Percentiles rank a stretch among this genome's conserved stretches.
Conservation (phyloP, 2,113 vertebrate species). For the Epinephelus moara region DNA sequence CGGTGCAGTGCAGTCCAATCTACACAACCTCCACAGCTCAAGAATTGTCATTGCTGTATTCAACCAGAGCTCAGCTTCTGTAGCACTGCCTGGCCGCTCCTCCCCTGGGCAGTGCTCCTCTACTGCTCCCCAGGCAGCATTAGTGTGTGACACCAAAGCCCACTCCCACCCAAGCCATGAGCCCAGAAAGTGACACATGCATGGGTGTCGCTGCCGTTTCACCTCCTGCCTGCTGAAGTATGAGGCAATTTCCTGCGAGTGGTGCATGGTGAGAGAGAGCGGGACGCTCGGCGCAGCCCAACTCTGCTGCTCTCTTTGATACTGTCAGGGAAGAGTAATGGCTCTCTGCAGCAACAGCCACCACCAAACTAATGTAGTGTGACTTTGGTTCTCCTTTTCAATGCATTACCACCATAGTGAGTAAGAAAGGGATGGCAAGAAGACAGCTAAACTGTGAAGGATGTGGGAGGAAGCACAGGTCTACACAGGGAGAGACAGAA, state of each 20-base stretch:
- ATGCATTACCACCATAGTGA: slow-evolving; percentile 76
- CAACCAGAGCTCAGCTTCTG: slow-evolving; percentile 63
- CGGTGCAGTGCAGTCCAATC: slow-evolving; percentile 73
- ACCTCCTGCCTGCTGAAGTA: slow-evolving; percentile 86
- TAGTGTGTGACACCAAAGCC: slow-evolving; percentile 80
- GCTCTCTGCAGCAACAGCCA: slow-evolving; percentile 78
- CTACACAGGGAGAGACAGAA: slow-evolving; percentile 38
- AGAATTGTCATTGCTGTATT: slow-evolving; percentile 28
- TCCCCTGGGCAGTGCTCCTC: slow-evolving; percentile 74
- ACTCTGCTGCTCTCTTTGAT: slow-evolving; percentile 81
- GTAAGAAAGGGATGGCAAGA: slow-evolving; percentile 65
- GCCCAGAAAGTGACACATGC: slow-evolving; percentile 83
- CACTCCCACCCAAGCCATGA: slow-evolving; percentile 81
- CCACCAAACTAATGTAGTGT: slow-evolving; percentile 84
- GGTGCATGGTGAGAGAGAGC: slow-evolving; percentile 74
- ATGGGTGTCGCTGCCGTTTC: slow-evolving; percentile 84
- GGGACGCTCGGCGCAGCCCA: slow-evolving; percentile 59
- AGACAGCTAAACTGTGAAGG: slow-evolving; percentile 56
- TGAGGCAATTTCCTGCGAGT: slow-evolving; percentile 86
- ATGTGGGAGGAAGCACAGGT: slow-evolving; percentile 34
- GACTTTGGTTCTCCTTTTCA: slow-evolving; percentile 82
- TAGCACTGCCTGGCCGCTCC: slow-evolving; percentile 81
- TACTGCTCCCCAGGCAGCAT: slow-evolving; percentile 80
- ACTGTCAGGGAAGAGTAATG: slow-evolving; percentile 84
- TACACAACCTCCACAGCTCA: slow-evolving; percentile 56